These are phyloP conservation scores for Catocala fraxini DNA, from an alignment of 2,888 invertebrate genomes.

Conservation along the genomic window DNA sequence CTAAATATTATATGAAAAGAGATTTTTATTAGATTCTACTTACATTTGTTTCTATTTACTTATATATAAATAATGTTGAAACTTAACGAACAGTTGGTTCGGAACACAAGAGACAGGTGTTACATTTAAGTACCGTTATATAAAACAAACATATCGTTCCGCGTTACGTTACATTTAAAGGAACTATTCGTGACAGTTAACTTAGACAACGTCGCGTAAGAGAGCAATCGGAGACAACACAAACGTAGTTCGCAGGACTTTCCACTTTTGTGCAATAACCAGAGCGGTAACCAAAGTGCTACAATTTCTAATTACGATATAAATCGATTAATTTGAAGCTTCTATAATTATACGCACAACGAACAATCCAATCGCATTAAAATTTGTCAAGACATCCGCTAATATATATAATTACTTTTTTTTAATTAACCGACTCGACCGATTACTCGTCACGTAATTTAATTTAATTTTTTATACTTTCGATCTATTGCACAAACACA, in stretches of 20 bases:
- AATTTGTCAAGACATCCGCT: constrained; percentile 68
- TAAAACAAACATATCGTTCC: constrained; percentile 67
- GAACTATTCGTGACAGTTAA: constrained; percentile 61
- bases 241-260: constrained; percentile 59
- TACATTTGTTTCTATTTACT: constrained; percentile 71
- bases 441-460: constrained; percentile 60
- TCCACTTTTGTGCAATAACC: constrained; percentile 72
- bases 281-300: constrained; percentile 80
- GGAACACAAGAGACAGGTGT: constrained; percentile 62
- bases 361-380: constrained; percentile 72
- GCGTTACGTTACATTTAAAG: constrained; percentile 57
- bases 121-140: constrained; percentile 78
- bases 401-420: constrained; percentile 50
- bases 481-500: constrained; percentile 85
- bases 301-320: constrained; percentile 78
- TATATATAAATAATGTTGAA: constrained; percentile 71
- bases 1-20: constrained; percentile 82
- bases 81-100: constrained; percentile 69
- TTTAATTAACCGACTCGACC: constrained; percentile 59
- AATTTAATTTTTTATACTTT: constrained; percentile 63
- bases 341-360: constrained; percentile 78
- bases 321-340: constrained; percentile 82
- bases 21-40: constrained; percentile 78
- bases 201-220: constrained; percentile 58
- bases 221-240: constrained; percentile 76